phyloP scores from a whole-genome alignment of 2,888 invertebrate genomes.

The Heliconius hortense region DNA sequence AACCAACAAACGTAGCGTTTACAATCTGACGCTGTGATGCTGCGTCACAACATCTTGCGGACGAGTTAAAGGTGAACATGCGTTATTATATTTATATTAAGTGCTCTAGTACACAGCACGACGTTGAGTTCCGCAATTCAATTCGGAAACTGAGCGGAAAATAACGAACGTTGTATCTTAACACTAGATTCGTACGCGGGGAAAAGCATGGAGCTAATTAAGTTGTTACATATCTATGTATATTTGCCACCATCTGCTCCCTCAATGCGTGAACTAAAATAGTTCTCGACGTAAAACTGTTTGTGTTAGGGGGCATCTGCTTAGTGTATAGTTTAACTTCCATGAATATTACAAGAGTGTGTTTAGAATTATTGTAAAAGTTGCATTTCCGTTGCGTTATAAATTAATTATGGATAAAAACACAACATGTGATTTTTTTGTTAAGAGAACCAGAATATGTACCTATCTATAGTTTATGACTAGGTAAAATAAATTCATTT shows the following conservation, averaged over 20 bases:
- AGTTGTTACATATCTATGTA: neutral
- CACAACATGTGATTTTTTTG: neutral
- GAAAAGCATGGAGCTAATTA: neutral
- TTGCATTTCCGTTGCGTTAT: neutral
- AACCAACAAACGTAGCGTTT: no score
- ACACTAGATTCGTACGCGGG: neutral
- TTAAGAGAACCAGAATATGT: neutral
- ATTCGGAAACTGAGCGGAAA: neutral
- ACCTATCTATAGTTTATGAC: no score
- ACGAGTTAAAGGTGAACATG: no score
- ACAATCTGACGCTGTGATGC: no score
- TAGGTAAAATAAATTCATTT: neutral
- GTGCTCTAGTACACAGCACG: neutral
- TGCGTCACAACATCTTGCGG: no score
- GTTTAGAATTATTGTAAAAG: constrained; percentile 7
- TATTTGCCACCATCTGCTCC: constrained; percentile 12
- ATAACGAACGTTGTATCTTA: neutral
- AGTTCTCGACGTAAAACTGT: constrained; percentile 48
- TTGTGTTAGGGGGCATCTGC: constrained; percentile 49
- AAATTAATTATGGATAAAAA: neutral
- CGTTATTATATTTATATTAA: no score
- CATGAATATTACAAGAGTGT: constrained; percentile 3
- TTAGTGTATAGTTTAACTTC: constrained; percentile 11
- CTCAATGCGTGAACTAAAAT: constrained; percentile 28
- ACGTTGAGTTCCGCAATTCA: neutral